phyloP scores from a whole-genome alignment of 2,797 vertebrate genomes.

The Periparus ater region DNA sequence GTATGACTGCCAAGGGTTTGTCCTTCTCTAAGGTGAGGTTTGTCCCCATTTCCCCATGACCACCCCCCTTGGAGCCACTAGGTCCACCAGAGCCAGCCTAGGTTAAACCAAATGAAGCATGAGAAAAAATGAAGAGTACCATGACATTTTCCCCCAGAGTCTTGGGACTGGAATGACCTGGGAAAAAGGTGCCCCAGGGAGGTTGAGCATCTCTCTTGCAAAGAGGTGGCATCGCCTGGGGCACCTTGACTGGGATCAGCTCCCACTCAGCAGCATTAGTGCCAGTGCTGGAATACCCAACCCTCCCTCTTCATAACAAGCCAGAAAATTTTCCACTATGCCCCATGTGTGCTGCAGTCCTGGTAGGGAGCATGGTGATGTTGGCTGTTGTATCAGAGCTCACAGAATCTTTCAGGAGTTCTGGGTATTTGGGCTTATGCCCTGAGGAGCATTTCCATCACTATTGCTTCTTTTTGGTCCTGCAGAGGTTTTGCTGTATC shows the following conservation, averaged over 20 bases:
- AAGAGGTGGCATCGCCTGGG: not conserved
- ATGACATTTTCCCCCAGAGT: not conserved
- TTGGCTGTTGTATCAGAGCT: not conserved
- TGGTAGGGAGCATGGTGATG: not conserved
- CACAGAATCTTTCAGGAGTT: conserved; percentile 1
- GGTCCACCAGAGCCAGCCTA: not conserved
- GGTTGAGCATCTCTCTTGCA: not conserved
- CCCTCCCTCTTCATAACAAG: not conserved
- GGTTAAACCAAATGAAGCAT: not conserved
- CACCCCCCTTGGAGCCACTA: not conserved
- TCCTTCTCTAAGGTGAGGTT: not conserved
- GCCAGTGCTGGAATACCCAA: not conserved
- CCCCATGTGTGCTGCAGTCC: not conserved
- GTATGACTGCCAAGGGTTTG: not conserved
- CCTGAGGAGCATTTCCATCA: not conserved
- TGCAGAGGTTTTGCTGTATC: not conserved
- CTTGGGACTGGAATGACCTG: not conserved
- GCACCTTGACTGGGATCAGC: not conserved
- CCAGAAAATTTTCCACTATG: not conserved
- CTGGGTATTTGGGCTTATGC: not conserved
- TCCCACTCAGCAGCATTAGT: not conserved
- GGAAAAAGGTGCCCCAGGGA: not conserved
- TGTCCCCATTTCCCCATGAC: not conserved
- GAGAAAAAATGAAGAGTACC: not conserved
- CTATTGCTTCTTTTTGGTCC: not conserved